Base-by-base conservation (phyloP, 2,113 vertebrate genomes). In the Triplophysa dalaica region DNA sequence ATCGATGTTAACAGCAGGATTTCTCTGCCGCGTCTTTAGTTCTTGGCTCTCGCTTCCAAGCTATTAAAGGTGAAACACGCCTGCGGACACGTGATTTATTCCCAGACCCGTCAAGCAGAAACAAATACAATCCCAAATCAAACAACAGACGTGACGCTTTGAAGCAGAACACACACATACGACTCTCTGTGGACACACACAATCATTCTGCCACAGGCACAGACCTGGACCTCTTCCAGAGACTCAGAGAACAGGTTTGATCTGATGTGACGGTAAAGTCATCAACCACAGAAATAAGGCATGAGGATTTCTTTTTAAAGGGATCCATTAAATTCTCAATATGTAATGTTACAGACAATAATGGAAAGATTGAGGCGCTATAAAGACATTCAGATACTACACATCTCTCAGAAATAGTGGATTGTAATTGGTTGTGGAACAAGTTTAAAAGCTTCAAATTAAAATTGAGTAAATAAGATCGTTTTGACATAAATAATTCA, bases 41-140 rank as follows among this genome's bases (percentile, higher is more conserved):
- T 64, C 38, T 75, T 75, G 79, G 79, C 70, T 43, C 26, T 22
- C 13, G 17, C 58, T 21, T 67, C 69, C 6, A 7, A 22, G 33
- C 38, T 29, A 38, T 61, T 43, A 50, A 43, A 41, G 43, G 62
- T 54, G 54, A 66, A 67, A 9, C 45, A 17, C 2, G 64, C 77
- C 70, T 69, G 81, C 68, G 67, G 75, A 66, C 68, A 17, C 22
- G 38, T 45, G 13, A 62, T 74, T 80, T 58, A 19, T 16, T 50
- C 29, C 73, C 64, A 8, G 9, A 75, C 33, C 52, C 70, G 41
- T 64, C 82, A 70, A 33, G 48, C 77, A 69, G 29, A 63, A 83
- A 82, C 29, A 76, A 81, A 77, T 60, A 81, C 74, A 74, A 67
- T 73, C 75, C 48, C 22, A 66, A 78, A 73, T 78, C 75, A 78